phyloP scores from a whole-genome alignment of 92 coral and sea anemone species.

The Parazoanthus swiftii region DNA sequence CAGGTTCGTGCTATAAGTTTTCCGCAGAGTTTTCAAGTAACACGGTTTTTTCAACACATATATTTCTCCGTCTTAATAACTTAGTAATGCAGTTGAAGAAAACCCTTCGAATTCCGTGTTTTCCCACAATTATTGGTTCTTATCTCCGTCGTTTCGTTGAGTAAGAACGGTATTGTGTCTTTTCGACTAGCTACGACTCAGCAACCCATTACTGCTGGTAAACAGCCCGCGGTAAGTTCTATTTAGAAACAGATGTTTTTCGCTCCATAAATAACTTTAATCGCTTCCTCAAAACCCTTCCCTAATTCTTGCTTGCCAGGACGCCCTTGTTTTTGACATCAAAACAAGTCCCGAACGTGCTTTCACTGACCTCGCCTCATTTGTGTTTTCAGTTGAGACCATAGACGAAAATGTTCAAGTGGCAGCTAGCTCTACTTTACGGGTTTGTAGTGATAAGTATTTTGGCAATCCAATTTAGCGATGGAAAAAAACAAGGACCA shows the following conservation, averaged over 20 bases:
- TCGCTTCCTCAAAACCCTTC: not conserved
- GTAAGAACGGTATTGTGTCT: not conserved
- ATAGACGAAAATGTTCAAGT: not conserved
- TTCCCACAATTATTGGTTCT: not conserved
- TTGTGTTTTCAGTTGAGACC: not conserved
- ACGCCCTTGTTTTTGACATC: not conserved
- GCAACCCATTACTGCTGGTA: not conserved
- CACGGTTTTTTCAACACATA: not conserved
- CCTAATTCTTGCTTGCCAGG: constrained; percentile 13
- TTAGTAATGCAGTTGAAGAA: not conserved
- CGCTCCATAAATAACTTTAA: constrained; percentile 13
- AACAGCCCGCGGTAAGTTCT: not conserved
- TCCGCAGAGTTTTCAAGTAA: not conserved
- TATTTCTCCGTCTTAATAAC: not conserved
- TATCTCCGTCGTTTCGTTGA: not conserved
- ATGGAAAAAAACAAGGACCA: constrained; percentile 14
- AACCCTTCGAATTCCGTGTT: not conserved
- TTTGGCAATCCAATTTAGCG: constrained; percentile 21
- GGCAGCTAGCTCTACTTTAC: not conserved
- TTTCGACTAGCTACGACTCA: not conserved
- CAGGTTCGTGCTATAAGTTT: not conserved
- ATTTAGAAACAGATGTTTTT: not conserved
- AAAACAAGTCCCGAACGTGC: not conserved
- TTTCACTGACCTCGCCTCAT: not conserved
- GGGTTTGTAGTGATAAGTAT: not conserved